Base-by-base conservation (phyloP, 2,797 vertebrate species). In the Otolemur crassicaudatus region DNA sequence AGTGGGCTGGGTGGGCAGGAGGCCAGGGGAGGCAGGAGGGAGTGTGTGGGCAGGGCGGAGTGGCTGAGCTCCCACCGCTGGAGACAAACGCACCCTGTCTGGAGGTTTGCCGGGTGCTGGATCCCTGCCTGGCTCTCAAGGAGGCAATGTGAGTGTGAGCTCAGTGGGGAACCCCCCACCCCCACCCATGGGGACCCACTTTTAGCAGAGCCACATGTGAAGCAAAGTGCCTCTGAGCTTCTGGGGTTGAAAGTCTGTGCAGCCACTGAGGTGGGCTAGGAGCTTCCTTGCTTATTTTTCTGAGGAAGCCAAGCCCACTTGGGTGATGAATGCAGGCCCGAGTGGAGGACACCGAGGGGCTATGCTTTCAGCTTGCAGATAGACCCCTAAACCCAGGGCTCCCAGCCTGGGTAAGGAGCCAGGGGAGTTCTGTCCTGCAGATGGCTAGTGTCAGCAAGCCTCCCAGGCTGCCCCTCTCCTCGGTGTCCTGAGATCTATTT, bases 41-140 rank as follows among this genome's bases (percentile, higher is more conserved):
- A 61, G 75, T 14, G 58, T 11, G 94, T 73, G 86, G 94, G 94
- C 65, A 19, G 72, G 81, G 92, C 56, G 83, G 58, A 77, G 94
- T 61, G 95, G 90, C 94, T 76, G 80, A 19, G 83, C 82, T 94
- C 88, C 95, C 70, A 37, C 94, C 14, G 0, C 89, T 70, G 75
- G 76, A 91, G 95, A 90, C 81, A 90, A 58, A 56, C 67, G 49
- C 83, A 37, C 84, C 58, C 96, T 83, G 67, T 87, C 87, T 94
- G 77, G 92, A 85, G 77, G 69, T 70, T 94, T 81, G 90, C 94
- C 61, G 91, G 93, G 58, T 60, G 75, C 92, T 95, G 95, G 96
- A 77, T 93, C 87, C 27, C 80, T 87, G 96, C 94, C 95, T 3
- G 7, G 77, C 1, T 2, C 85, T 76, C 11, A 4, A 12, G 49